phyloP scores from a whole-genome alignment of 2,797 vertebrate genomes.

The Karalla daura region DNA sequence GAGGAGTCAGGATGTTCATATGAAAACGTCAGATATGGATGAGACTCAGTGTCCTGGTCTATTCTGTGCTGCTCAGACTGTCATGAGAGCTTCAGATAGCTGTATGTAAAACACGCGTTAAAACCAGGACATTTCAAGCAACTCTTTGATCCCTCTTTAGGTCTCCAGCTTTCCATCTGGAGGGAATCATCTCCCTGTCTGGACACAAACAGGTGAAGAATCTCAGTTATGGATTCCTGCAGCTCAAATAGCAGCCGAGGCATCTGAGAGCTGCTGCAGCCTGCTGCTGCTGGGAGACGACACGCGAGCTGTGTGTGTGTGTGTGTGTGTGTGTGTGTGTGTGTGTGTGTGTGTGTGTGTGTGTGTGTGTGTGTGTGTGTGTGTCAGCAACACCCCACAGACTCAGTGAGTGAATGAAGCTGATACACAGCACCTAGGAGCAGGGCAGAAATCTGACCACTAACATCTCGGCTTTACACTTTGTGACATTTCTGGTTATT shows the following conservation, averaged over 20 bases:
- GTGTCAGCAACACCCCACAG: conserved; percentile 22
- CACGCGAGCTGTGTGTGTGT: conserved; percentile 16
- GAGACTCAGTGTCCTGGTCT: too few relatives aligned
- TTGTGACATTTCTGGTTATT: not conserved
- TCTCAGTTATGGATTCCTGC: conserved; percentile 37
- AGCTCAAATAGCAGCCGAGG: conserved; percentile 39
- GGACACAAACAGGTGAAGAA: conserved; percentile 52
- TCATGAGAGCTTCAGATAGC: too few relatives aligned
- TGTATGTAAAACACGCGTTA: too few relatives aligned
- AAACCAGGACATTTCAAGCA: too few relatives aligned
- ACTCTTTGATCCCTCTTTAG: not conserved
- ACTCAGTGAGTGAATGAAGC: conserved; percentile 1
- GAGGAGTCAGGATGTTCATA: too few relatives aligned
- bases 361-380: conserved; percentile 29
- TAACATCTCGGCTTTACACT: not conserved
- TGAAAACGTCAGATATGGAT: too few relatives aligned
- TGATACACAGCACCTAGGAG: not conserved
- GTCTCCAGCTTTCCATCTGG: conserved; percentile 21
- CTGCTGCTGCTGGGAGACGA: conserved; percentile 7
- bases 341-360: conserved; percentile 29
- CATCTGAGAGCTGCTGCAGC: conserved; percentile 13
- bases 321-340: conserved; percentile 33
- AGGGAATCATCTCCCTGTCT: conserved; percentile 9
- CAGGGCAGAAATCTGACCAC: not conserved
- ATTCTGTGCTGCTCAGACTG: too few relatives aligned